Percentiles rank a stretch among this genome's conserved stretches.
Conservation (phyloP, 2,113 vertebrate species). For the Promerops cafer region DNA sequence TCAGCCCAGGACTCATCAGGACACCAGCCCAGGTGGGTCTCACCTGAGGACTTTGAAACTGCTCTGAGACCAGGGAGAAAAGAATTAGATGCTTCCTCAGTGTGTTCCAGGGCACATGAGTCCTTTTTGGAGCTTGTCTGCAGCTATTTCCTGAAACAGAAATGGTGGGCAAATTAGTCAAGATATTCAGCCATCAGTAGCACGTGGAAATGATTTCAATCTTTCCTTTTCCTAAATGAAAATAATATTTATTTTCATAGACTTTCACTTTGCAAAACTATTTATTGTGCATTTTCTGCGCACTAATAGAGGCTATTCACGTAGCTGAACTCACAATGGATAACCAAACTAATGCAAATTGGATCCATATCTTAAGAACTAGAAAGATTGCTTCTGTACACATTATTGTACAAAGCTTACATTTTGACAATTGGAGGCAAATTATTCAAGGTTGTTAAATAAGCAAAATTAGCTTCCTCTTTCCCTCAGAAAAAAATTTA, state of each 20-base stretch:
- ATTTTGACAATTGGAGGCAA: not conserved
- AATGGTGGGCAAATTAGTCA: not conserved
- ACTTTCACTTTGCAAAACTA: not conserved
- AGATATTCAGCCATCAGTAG: not conserved
- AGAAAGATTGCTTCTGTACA: not conserved
- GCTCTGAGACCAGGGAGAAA: not conserved
- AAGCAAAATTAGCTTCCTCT: not conserved
- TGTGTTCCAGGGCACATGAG: not conserved
- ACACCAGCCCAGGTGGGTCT: too few species aligned
- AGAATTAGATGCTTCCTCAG: not conserved
- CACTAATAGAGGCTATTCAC: not conserved
- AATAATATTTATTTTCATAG: not conserved
- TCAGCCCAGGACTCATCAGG: not conserved
- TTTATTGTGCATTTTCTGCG: not conserved
- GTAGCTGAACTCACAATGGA: not conserved
- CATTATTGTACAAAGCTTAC: not conserved
- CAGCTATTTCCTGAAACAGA: not conserved
- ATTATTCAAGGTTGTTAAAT: not conserved
- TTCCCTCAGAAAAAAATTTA: not conserved
- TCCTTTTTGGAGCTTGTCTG: not conserved
- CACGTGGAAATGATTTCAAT: not conserved
- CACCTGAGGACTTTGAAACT: not conserved
- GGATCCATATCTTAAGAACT: not conserved
- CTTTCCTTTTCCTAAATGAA: not conserved
- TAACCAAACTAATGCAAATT: not conserved